Base-by-base conservation (phyloP, 1,140 invertebrate species). In the Plutomurus gul region DNA sequence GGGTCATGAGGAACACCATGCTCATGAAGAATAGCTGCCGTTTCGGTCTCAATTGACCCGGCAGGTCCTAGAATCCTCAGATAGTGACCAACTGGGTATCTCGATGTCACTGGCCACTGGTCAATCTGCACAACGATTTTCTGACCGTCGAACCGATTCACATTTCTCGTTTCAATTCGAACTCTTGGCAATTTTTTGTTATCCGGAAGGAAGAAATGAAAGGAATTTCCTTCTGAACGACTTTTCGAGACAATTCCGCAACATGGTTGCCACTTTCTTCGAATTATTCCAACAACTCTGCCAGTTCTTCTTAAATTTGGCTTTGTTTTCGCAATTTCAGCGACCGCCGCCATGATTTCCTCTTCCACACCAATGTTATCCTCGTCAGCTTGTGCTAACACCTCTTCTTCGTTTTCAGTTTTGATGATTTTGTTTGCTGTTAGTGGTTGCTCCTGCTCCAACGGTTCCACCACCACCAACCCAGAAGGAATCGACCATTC, bases 1-100 rank as follows among this genome's bases (percentile, higher is more conserved):
- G 93, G 91, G 84, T 93, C 93, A 85, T 99, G 96, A 0, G 97
- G 97, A 20, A 99, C 93, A 87, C 99, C 97, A 86, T 99, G 97
- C 85, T 99, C 98, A 49, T 99, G 87, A 2, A 99, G 88, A 47
- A 99, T 90, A 8, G 95, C 94, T 88, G 98, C 95, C 87, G 97
- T 99, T 88, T 99, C 98, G 16, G 96, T 96, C 22, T 92, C 90
- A 87, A 93, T 93, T 85, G 97, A 92, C 56, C 94, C 96, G 84
- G 93, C 91, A 72, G 90, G 89, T 25, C 96, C 96, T 11, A 97
- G 87, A 27, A 93, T 91, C 82, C 94, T 88, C 0, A 96, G 94
- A 88, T 96, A 97, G 87, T 98, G 96, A 4, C 96, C 95, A 72
- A 90, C 85, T 2, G 91, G 91, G 86, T 93, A 93, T 39, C 93